phyloP scores from a whole-genome alignment of 2,797 vertebrate species.

The Psittacula derbiana region DNA sequence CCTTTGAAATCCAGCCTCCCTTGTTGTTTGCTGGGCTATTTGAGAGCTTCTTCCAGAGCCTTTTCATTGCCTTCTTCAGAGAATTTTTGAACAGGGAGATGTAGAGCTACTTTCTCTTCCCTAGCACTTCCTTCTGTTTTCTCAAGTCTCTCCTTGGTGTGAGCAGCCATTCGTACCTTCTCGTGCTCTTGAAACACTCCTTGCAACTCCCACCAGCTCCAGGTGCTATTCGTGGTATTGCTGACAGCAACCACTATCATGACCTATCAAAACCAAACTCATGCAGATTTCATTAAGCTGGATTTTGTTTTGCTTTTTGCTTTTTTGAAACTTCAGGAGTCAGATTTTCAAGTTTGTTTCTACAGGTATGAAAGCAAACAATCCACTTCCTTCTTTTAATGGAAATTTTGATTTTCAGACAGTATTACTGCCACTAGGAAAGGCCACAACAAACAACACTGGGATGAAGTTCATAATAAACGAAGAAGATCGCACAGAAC shows the following conservation, averaged over 20 bases:
- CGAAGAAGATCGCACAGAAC: neutral
- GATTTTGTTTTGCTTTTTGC: neutral
- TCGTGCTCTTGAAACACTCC: neutral
- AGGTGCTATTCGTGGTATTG: neutral
- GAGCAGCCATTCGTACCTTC: fast-evolving
- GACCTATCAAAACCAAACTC: neutral
- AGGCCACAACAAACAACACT: neutral
- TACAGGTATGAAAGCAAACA: neutral
- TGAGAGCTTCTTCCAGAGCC: neutral
- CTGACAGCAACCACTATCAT: neutral
- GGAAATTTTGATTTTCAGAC: neutral
- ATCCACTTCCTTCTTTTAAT: neutral
- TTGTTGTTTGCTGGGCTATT: neutral
- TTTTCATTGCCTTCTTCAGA: neutral
- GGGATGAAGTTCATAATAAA: neutral
- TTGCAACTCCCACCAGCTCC: neutral
- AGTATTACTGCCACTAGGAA: neutral
- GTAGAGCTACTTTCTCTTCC: neutral
- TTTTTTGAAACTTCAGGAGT: neutral
- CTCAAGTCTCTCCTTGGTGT: neutral
- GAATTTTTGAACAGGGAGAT: neutral
- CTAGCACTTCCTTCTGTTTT: neutral
- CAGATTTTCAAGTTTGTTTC: neutral
- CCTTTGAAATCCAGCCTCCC: neutral
- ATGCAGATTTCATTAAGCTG: neutral